Evolutionary conservation across 2,113 vertebrate genomes (phyloP).

Genomic region (Haemorhous mexicanus): DNA sequence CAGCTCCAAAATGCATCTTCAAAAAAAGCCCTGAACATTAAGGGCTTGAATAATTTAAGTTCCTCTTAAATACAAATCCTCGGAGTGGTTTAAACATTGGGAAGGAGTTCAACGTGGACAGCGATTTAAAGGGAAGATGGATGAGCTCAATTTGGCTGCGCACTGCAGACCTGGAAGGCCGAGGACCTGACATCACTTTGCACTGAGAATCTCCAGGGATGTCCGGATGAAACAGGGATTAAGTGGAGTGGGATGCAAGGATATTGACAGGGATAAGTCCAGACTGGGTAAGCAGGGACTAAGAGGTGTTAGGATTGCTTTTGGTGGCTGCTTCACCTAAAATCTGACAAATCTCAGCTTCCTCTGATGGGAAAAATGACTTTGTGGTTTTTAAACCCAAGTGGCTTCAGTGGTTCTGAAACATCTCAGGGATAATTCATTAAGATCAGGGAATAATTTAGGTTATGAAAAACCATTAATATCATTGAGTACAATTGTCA

Average conservation of each 20-base stretch:
- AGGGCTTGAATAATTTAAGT: constrained; percentile 69
- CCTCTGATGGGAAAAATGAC: background rate
- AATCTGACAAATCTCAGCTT: background rate
- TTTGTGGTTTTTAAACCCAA: background rate
- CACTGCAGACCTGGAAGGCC: background rate
- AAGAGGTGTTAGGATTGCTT: background rate
- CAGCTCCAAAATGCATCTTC: constrained; percentile 69
- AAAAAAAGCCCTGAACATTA: constrained; percentile 45
- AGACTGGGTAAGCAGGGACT: background rate
- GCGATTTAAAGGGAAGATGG: constrained; percentile 40
- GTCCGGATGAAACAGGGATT: background rate
- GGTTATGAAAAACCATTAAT: background rate
- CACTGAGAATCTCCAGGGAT: background rate
- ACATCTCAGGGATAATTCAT: background rate
- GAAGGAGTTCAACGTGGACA: constrained; percentile 62
- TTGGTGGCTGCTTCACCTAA: background rate
- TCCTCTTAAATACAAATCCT: constrained; percentile 72
- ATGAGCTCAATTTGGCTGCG: constrained; percentile 35
- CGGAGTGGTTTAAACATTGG: constrained; percentile 68
- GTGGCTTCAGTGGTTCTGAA: background rate
- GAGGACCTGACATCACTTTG: constrained; percentile 13
- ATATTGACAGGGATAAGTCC: background rate
- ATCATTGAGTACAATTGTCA: background rate
- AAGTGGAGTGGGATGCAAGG: background rate
- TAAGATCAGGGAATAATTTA: background rate